Base-by-base conservation (phyloP, 2,113 vertebrate species). In the Gopherus flavomarginatus region DNA sequence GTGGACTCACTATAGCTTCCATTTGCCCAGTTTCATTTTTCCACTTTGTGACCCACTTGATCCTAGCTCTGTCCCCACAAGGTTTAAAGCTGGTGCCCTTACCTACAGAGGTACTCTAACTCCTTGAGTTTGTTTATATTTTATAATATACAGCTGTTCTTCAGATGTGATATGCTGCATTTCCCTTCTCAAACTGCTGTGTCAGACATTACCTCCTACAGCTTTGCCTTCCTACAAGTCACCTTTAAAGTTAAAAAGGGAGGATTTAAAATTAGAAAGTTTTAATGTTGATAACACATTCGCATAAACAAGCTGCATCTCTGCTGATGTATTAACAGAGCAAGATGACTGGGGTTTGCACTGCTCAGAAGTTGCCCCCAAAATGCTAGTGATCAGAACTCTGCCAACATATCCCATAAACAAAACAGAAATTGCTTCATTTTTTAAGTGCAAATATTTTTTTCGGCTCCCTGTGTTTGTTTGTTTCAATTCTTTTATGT, bases 281-380 rank as follows among this genome's bases (percentile, higher is more conserved):
- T 98, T 94, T 97, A 97, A 93, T 97, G 97, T 97, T 98, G 98
- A 98, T 91, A 95, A 93, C 96, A 97, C 84, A 88, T 87, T 97
- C 91, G 81, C 94, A 95, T 95, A 98, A 98, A 98, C 97, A 98
- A 98, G 96, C 92, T 89, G 75, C 95, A 95, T 96, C 95, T 96
- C 94, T 91, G 92, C 96, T 97, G 95, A 96, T 90, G 83, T 95
- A 96, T 89, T 53, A 97, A 92, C 87, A 88, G 93, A 97, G 89
- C 93, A 97, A 87, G 91, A 96, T 94, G 92, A 97, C 86, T 0
- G 52, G 95, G 80, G 59, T 90, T 84, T 88, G 81, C 69, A 49
- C 50, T 91, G 94, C 94, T 86, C 92, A n/a, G 87, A 83, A 95
- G 79, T 87, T 92, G 87, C 44, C 94, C 95, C 88, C 54, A 89